Evolutionary conservation across 1,140 invertebrate genomes (phyloP), one percentile per base, ranked within the genome.

Genomic region (Drosophila nannoptera): DNA sequence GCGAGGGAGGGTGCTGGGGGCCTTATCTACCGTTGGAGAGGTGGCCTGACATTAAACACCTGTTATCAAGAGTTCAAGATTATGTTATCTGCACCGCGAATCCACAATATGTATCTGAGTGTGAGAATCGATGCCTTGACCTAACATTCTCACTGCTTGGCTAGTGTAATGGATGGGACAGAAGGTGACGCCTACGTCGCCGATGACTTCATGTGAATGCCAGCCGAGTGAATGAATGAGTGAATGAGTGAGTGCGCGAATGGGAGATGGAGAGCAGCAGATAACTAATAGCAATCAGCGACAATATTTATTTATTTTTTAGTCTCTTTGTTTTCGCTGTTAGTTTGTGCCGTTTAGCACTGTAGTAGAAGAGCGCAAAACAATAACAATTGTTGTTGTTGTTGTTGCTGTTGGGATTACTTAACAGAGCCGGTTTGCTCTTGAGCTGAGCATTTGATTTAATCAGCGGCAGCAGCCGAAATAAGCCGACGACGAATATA

Each of bases 391-490:
- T 32, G 7, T 49, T 55, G 12, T 33, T 45, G 12, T 58, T 65
- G 29, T 52, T 62, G 12, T 52, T 61, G 56, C 29, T 71, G 64
- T 77, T 77, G 31, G 69, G 68, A 80, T 80, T 81, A 81, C 69
- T 80, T 74, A 77, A 56, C 73, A 38, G 76, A 84, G 81, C 80
- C 77, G 77, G 81, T 84, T 84, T 80, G 73, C 81, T 74, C 66
- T 86, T 80, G 66, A 76, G 64, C 52, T 69, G 64, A 68, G 56
- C 60, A 56, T 73, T 73, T 76, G 69, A 75, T 73, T 78, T 69
- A 83, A 83, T 83, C 72, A 68, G 62, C 56, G 76, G 46, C 62
- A 53, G 73, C 22, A 22, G 22, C 22, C 22, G 22, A 3, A 22
- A 22, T 22, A 22, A 22, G 22, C 22, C 1, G 3, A 22, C 22